Evolutionary conservation across 2,888 invertebrate genomes (phyloP).

Genomic region (Scaptodrosophila latifasciaeformis): DNA sequence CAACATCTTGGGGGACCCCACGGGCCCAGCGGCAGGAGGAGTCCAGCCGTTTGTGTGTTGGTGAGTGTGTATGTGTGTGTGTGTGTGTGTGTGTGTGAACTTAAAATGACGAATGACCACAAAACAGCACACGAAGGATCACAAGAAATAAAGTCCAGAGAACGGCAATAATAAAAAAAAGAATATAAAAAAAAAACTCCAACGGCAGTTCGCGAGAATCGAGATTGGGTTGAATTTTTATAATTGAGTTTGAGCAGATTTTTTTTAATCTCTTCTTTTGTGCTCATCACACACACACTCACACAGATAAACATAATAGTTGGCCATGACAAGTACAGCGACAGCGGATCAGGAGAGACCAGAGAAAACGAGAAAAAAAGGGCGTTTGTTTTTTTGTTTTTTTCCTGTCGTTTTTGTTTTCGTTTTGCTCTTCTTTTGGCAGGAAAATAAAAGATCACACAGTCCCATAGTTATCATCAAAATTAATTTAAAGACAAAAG

Average conservation of each 20-base stretch:
- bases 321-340: too few species aligned
- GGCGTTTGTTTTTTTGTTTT: too few species aligned
- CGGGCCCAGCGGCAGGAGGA: background rate
- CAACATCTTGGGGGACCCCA: background rate
- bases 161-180: conserved; percentile 45
- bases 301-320: too few species aligned
- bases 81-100: conserved; percentile 36
- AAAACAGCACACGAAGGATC: conserved; percentile 49
- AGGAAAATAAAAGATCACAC: too few species aligned
- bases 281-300: too few species aligned
- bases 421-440: too few species aligned
- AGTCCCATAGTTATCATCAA: too few species aligned
- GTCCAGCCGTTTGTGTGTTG: background rate
- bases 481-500: too few species aligned
- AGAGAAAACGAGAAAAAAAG: too few species aligned
- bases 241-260: conserved; percentile 57
- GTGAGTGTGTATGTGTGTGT: background rate
- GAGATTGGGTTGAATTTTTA: conserved; percentile 65
- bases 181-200: conserved; percentile 23
- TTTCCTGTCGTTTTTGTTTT: too few species aligned
- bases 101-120: conserved; percentile 63
- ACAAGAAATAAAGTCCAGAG: conserved; percentile 31
- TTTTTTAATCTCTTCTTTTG: conserved; percentile 5
- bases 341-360: too few species aligned
- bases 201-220: conserved; percentile 63